phyloP scores from a whole-genome alignment of 2,888 invertebrate genomes.

The Terebella lapidaria region DNA sequence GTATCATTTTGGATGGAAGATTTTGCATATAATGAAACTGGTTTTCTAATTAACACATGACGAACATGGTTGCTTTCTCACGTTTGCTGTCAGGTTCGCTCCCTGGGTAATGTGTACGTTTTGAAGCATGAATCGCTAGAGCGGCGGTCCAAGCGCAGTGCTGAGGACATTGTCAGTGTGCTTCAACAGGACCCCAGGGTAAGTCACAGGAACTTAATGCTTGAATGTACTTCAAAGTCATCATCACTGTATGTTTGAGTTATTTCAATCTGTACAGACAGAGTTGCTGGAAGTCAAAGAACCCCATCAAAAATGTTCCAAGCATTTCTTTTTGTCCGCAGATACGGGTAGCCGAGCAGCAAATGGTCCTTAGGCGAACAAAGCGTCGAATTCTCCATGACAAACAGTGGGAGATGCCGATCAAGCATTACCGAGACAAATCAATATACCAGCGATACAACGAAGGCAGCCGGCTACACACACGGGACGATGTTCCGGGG shows the following conservation, averaged over 20 bases:
- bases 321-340: too few relatives aligned
- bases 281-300: too few relatives aligned
- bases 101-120: background rate
- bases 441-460: slow-evolving; percentile 31
- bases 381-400: slow-evolving; percentile 35
- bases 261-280: too few relatives aligned
- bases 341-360: slow-evolving; percentile 41
- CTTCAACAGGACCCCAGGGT: background rate
- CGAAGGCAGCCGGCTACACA: slow-evolving; percentile 5
- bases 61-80: background rate
- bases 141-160: background rate
- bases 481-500: slow-evolving; percentile 3
- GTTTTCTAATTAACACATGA: too few relatives aligned
- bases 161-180: background rate
- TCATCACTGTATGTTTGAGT: too few relatives aligned
- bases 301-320: too few relatives aligned
- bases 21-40: background rate
- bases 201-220: too few relatives aligned
- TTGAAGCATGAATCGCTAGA: background rate
- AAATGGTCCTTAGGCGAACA: slow-evolving; percentile 32
- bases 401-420: slow-evolving; percentile 38
- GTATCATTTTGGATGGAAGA: background rate
- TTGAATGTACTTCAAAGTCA: too few relatives aligned
- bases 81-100: background rate
- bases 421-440: slow-evolving; percentile 30